These are phyloP conservation scores for Eupithecia centaureata DNA, from an alignment of 2,888 invertebrate genomes.

Conservation along the genomic window DNA sequence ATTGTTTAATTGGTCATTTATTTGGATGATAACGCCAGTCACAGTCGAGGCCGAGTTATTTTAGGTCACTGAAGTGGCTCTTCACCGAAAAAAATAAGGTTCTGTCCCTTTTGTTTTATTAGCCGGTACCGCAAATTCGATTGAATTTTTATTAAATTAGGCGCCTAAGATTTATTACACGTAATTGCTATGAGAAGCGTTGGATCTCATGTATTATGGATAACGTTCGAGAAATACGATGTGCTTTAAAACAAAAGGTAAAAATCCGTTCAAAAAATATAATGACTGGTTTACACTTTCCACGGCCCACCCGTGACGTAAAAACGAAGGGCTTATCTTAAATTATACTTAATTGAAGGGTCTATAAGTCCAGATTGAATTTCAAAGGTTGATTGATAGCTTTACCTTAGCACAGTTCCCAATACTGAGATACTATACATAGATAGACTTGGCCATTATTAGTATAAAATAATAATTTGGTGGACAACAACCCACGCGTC, in stretches of 20 bases:
- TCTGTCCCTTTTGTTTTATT: constrained; percentile 48
- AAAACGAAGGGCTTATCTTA: constrained; percentile 82
- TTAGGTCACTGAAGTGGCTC: constrained; percentile 68
- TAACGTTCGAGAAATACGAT: constrained; percentile 72
- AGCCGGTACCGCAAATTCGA: constrained; percentile 5
- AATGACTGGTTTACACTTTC: constrained; percentile 78
- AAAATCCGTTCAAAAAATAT: constrained; percentile 68
- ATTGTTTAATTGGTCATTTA: constrained; percentile 83
- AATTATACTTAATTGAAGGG: constrained; percentile 82
- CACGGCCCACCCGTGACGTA: constrained; percentile 78
- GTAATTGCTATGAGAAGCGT: constrained; percentile 76
- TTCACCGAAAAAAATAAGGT: constrained; percentile 52
- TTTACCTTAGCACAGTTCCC: constrained; percentile 60
- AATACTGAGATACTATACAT: constrained; percentile 50
- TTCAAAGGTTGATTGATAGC: constrained; percentile 79
- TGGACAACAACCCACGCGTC: not conserved
- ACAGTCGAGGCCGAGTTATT: constrained; percentile 59
- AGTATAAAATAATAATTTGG: constrained; percentile 46
- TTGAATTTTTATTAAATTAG: constrained; percentile 42
- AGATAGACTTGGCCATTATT: constrained; percentile 54
- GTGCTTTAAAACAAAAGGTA: constrained; percentile 77
- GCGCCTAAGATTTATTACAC: constrained; percentile 78
- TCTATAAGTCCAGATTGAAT: constrained; percentile 79
- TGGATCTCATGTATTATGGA: constrained; percentile 80
- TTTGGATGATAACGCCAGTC: constrained; percentile 74